Base-by-base conservation (phyloP, 2,797 vertebrate genomes). In the Pogoniulus pusillus region DNA sequence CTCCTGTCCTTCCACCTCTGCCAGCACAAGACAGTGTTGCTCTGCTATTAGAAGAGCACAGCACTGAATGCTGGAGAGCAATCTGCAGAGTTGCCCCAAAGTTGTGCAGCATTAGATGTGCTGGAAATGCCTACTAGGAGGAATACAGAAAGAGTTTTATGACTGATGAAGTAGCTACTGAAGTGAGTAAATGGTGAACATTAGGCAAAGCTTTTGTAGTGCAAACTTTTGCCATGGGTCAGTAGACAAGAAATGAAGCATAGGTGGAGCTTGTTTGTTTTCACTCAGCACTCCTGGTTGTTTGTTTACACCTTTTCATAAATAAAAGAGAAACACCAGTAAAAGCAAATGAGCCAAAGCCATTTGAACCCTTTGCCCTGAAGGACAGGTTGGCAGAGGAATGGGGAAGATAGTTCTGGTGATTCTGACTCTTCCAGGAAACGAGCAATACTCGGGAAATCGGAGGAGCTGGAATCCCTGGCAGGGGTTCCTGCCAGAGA, bases 361-460 rank as follows among this genome's bases (percentile, higher is more conserved):
- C 51, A 34, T 45, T 54, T 74, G 62, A 82, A 89, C 47, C 20
- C 53, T 24, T 82, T 77, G 47, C 29, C 55, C 63, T 39, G 47
- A 29, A 72, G 19, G 6, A 20, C 12, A 77, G 27, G 22, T 29
- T 75, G 91, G 51, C 82, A 78, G 55, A 82, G 73, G 87, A 81
- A 74, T 7, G 16, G 14, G 32, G 49, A 89, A 89, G 55, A 55
- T 0, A 1, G 24, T 43, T 87, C 62, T 35, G 59, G 82, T 6
- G 27, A 29, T 78, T 90, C 62, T 70, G 77, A 60, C 53, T 72
- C 35, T 94, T 94, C 59, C 87, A 75, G 87, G 91, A 94, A 93
- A 62, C 26, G 1, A 89, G 47, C 37, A 80, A 53, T 43, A 49
- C 58, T 91, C 55, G 70, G 89, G 87, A 95, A 96, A 90, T 60